Evolutionary conservation across 2,888 invertebrate genomes (phyloP).

Genomic region (Atethmia centrago): DNA sequence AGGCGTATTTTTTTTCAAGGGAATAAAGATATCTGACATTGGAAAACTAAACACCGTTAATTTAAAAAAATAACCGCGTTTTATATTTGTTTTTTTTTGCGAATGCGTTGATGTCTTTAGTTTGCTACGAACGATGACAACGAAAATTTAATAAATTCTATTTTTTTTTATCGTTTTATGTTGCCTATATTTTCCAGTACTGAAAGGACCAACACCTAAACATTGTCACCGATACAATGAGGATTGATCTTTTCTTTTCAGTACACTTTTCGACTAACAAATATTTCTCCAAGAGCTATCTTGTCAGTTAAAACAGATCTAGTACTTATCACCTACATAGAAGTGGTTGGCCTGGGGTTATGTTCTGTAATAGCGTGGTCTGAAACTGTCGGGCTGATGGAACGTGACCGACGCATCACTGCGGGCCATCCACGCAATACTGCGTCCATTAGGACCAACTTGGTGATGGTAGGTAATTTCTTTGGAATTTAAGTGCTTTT

Average conservation of each 20-base stretch:
- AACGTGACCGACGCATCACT: slow-evolving; percentile 69
- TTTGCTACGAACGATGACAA: not conserved
- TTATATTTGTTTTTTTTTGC: too few relatives aligned
- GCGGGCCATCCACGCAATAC: slow-evolving; percentile 62
- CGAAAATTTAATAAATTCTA: not conserved
- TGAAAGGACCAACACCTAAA: not conserved
- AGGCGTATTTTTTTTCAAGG: not conserved
- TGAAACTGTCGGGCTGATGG: slow-evolving; percentile 41
- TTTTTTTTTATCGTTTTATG: not conserved
- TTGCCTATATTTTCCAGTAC: not conserved
- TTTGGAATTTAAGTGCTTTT: slow-evolving; percentile 24
- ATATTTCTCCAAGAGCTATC: not conserved
- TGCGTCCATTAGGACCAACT: slow-evolving; percentile 56
- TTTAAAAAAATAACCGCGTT: too few relatives aligned
- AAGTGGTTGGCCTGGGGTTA: slow-evolving; percentile 20
- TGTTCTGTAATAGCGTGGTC: slow-evolving; percentile 41
- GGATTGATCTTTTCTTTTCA: not conserved
- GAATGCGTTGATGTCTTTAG: slow-evolving; percentile 34
- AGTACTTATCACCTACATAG: slow-evolving; percentile 26
- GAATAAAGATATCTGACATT: not conserved
- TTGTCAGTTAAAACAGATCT: slow-evolving; percentile 1
- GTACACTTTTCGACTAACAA: not conserved
- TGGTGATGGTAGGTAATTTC: slow-evolving; percentile 36
- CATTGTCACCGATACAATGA: not conserved
- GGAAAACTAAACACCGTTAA: too few relatives aligned